Evolutionary conservation across 2,797 vertebrate genomes (phyloP).

Genomic region (Acanthurus tractus): DNA sequence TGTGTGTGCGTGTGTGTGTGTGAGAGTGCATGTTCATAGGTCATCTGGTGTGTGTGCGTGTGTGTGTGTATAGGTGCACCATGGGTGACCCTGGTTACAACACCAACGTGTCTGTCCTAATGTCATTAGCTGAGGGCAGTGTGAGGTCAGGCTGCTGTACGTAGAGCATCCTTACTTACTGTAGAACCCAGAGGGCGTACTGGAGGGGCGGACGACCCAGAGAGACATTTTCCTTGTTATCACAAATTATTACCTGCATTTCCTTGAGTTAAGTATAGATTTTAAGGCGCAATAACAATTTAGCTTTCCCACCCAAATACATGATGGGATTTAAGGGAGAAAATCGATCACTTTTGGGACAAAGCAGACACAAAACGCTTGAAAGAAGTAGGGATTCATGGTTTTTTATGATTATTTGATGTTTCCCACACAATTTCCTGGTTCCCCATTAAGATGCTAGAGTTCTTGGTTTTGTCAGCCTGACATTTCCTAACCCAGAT

Average conservation of each 20-base stretch:
- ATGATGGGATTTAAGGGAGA: neutral
- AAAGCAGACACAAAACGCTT: neutral
- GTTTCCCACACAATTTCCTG: neutral
- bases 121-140: slow-evolving; percentile 89
- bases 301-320: neutral
- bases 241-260: slow-evolving; percentile 69
- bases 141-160: slow-evolving; percentile 87
- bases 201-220: slow-evolving; percentile 14
- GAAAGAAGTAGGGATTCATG: neutral
- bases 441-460: neutral
- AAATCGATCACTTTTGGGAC: neutral
- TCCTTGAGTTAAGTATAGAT: slow-evolving; percentile 42
- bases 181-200: slow-evolving; percentile 58
- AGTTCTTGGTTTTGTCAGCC: neutral
- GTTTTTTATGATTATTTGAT: neutral
- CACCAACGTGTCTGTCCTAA: slow-evolving; percentile 90
- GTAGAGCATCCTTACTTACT: slow-evolving; percentile 75
- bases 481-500: neutral
- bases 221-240: slow-evolving; percentile 60
- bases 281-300: slow-evolving; percentile 41
- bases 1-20: slow-evolving; percentile 77
- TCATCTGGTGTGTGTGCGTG: slow-evolving; percentile 44
- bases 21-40: slow-evolving; percentile 60
- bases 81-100: slow-evolving; percentile 88
- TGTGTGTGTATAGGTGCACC: slow-evolving; percentile 66